Conservation (phyloP, 1,140 invertebrate species). For the Melanaphis sacchari region DNA sequence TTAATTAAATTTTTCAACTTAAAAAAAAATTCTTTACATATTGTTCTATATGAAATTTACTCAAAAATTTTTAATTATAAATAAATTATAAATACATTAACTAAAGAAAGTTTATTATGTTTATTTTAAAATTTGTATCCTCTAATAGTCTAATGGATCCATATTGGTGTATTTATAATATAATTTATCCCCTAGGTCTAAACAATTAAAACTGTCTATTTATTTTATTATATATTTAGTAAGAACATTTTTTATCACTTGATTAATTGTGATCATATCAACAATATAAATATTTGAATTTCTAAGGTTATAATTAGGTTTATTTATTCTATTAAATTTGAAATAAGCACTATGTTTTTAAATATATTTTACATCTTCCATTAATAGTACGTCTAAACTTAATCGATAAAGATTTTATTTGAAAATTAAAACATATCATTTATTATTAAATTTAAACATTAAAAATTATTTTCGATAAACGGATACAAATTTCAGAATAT, state of each 20-base stretch:
- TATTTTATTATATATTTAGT: not conserved
- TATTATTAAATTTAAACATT: no score
- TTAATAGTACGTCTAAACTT: not conserved
- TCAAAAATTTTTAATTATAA: not conserved
- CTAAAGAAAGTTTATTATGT: no score
- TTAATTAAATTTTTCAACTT: not conserved
- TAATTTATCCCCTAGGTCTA: not conserved
- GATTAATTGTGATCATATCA: not conserved
- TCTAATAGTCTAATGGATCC: no score
- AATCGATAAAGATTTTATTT: no score
- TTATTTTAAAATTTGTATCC: no score
- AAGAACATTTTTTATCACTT: not conserved
- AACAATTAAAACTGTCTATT: not conserved
- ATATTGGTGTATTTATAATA: no score
- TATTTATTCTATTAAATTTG: not conserved
- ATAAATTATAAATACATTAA: not conserved
- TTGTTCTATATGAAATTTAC: not conserved
- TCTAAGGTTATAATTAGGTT: not conserved
- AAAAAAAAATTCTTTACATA: not conserved
- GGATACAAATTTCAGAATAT: no score
- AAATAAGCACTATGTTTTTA: not conserved
- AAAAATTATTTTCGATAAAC: no score
- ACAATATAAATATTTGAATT: not conserved
- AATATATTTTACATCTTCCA: not conserved
- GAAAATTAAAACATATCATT: no score